Evolutionary conservation across 2,113 vertebrate species (phyloP), one percentile per base, ranked within the genome.

Genomic region (Tympanuchus pallidicinctus): DNA sequence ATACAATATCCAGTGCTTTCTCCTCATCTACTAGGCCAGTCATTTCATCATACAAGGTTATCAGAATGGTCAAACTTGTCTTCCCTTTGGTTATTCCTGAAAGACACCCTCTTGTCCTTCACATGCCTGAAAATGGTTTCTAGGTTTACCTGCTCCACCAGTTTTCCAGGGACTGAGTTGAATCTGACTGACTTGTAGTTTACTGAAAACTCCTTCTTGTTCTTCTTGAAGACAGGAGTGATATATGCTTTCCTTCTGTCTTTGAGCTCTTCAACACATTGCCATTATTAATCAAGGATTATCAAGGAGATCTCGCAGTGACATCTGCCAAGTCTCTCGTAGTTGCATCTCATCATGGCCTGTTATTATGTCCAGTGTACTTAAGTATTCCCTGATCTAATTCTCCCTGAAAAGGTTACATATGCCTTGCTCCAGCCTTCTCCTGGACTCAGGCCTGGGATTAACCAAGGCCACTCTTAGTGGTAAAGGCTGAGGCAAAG

Each of bases 351-450:
- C 56, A 19, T 15, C 74, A 43, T 21, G 19, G 40, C 54, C 40
- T 8, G 6, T 67, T 65, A 7, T 0, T 1, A 1, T 14, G 36
- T 70, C 63, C 27, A 13, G 2, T 12, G 43, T 70, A 36, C 42
- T 20, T 32, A 60, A 50, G 9, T 22, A 50, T 57, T 86, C 47
- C 27, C 43, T 50, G 34, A 38, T 3, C 3, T 7, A 20, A 30
- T 67, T 54, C 15, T 82, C 6, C 36, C 34, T 50, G 56, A 45
- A 40, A 34, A 27, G 13, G 30, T 9, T 38, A 40, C 21, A 28
- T 40, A 19, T 48, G 48, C 13, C 16, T 67, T 65, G 16, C 22
- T 54, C 21, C 38, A 60, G 40, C 12, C 43, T 81, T 47, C 11
- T 13, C 69, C 34, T 50, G 40, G 3, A 54, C n/a, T 73, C 21